Percentiles rank a stretch among this genome's conserved stretches.
These are phyloP conservation scores for Varecia variegata DNA, from an alignment of 2,797 vertebrate species.

Conservation along the genomic window DNA sequence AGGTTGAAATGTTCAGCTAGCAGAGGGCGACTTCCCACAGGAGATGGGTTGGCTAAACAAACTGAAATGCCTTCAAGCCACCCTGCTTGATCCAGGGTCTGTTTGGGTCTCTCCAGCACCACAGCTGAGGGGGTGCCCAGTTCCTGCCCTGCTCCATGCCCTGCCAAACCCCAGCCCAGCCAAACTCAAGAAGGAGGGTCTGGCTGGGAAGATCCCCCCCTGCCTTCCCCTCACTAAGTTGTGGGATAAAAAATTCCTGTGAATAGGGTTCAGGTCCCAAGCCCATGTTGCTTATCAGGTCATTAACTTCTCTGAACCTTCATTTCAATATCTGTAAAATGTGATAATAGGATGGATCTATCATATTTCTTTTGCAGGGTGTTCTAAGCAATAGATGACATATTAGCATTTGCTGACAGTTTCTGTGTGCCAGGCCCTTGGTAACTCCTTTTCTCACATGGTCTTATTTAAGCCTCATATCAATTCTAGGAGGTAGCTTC, in stretches of 20 bases:
- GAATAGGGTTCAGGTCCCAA: background rate
- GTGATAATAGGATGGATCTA: background rate
- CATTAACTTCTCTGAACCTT: conserved; percentile 11
- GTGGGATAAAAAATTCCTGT: background rate
- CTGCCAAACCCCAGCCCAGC: background rate
- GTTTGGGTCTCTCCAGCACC: background rate
- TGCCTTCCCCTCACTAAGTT: background rate
- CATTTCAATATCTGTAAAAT: background rate
- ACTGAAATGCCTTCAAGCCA: background rate
- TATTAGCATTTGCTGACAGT: background rate
- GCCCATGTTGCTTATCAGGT: background rate
- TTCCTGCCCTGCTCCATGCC: background rate
- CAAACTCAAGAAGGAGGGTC: background rate
- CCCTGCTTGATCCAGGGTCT: background rate
- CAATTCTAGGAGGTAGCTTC: background rate
- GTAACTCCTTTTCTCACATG: background rate
- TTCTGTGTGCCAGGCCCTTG: background rate
- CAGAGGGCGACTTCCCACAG: background rate
- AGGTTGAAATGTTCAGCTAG: background rate
- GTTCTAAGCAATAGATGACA: background rate
- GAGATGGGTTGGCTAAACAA: background rate
- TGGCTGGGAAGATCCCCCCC: background rate
- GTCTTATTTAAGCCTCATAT: background rate
- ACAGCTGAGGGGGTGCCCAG: background rate
- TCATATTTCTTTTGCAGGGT: background rate